A percentile compares a stretch with the other conserved stretches of the same genome.
Evolutionary conservation across 2,113 vertebrate genomes (phyloP).

Genomic region (Carettochelys insculpta): DNA sequence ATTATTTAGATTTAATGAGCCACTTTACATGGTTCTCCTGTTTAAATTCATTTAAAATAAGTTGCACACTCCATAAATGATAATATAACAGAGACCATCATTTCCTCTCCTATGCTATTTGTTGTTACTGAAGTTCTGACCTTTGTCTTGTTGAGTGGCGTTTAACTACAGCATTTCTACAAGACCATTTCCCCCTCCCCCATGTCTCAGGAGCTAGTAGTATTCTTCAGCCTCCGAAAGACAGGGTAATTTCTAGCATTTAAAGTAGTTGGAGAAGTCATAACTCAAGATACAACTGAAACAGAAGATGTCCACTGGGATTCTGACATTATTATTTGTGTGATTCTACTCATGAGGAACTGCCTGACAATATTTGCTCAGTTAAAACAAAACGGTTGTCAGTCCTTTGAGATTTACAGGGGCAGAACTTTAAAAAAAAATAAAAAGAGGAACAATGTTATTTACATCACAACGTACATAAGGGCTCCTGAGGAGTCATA

Average conservation of each 20-base stretch:
- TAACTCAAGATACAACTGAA: background rate
- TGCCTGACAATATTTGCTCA: background rate
- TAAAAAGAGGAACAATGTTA: background rate
- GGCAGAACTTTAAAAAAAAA: background rate
- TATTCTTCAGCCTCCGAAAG: background rate
- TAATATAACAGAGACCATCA: background rate
- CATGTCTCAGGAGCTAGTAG: background rate
- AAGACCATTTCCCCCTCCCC: background rate
- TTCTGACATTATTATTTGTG: background rate
- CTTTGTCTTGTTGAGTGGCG: background rate
- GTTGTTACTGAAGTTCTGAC: background rate
- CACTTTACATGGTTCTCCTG: background rate
- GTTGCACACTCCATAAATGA: background rate
- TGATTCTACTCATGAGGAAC: background rate
- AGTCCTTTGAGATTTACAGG: background rate
- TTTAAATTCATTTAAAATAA: background rate
- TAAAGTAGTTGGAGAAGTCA: background rate
- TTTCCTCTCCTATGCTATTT: background rate
- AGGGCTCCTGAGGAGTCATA: background rate
- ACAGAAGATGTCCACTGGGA: background rate
- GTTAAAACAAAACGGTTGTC: background rate
- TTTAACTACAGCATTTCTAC: background rate
- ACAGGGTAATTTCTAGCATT: background rate
- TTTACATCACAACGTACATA: background rate
- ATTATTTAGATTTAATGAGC: background rate